Conservation (phyloP, 2,113 vertebrate species). For the Nansenia antarctica region DNA sequence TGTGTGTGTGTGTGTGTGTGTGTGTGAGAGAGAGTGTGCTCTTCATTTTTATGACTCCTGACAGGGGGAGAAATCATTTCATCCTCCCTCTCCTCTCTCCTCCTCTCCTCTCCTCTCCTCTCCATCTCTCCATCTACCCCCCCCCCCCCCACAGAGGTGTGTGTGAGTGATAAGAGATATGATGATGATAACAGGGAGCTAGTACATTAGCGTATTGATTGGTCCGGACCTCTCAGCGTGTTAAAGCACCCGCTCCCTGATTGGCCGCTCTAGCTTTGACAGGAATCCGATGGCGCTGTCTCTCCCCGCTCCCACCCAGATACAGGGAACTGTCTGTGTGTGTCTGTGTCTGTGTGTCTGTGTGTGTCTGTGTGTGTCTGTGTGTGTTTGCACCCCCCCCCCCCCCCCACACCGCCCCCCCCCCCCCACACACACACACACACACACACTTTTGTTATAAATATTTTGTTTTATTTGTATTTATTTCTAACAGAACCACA, state of each 20-base stretch:
- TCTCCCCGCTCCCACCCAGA: constrained; percentile 11
- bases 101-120: neutral
- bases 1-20: neutral
- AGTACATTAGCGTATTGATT: constrained; percentile 66
- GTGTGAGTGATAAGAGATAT: constrained; percentile 67
- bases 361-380: constrained; percentile 1
- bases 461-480: no score
- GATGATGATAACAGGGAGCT: constrained; percentile 64
- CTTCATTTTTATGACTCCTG: no score
- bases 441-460: neutral
- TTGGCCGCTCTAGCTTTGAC: constrained; percentile 65
- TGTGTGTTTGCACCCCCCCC: no score
- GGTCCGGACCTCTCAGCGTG: constrained; percentile 53
- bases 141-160: constrained; percentile 34
- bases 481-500: no score
- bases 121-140: neutral
- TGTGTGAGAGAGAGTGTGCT: neutral
- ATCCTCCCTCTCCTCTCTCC: neutral
- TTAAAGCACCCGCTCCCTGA: constrained; percentile 57
- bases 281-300: constrained; percentile 66
- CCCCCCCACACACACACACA: no score
- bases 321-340: constrained; percentile 3
- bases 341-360: constrained; percentile 20
- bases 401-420: no score
- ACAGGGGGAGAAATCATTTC: neutral